Evolutionary conservation across 2,888 invertebrate genomes (phyloP).

Genomic region (Brenthis ino): DNA sequence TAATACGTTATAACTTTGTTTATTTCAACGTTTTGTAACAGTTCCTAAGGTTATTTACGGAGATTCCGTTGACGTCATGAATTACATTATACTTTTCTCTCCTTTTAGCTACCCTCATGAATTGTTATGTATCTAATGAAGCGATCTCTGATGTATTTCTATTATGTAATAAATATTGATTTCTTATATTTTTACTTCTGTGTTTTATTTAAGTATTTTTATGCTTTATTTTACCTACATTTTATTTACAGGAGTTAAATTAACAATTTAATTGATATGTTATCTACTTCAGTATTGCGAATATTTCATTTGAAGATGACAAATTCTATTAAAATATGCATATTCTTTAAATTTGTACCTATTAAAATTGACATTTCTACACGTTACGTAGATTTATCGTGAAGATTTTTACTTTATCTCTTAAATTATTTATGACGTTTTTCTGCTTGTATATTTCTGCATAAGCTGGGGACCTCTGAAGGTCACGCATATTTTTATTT

Average conservation of each 20-base stretch:
- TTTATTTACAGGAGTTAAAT: no score
- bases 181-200: constrained; percentile 26
- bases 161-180: constrained; percentile 19
- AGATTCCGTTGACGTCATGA: no score
- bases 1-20: not conserved
- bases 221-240: not conserved
- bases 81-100: not conserved
- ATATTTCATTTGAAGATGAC: no score
- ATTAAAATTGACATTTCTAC: no score
- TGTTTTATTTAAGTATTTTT: constrained; percentile 11
- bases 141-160: constrained; percentile 8
- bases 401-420: constrained; percentile 2
- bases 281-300: no score
- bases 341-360: no score
- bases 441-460: not conserved
- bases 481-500: no score
- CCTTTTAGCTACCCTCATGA: not conserved
- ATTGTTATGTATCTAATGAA: not conserved
- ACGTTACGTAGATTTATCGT: no score
- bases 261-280: no score
- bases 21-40: constrained; percentile 13
- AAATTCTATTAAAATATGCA: no score
- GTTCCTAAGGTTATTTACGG: not conserved
- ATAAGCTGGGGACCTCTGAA: not conserved
- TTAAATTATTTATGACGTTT: not conserved